These are phyloP conservation scores for Drosophila borealis DNA, from an alignment of 2,888 invertebrate species.

Conservation along the genomic window DNA sequence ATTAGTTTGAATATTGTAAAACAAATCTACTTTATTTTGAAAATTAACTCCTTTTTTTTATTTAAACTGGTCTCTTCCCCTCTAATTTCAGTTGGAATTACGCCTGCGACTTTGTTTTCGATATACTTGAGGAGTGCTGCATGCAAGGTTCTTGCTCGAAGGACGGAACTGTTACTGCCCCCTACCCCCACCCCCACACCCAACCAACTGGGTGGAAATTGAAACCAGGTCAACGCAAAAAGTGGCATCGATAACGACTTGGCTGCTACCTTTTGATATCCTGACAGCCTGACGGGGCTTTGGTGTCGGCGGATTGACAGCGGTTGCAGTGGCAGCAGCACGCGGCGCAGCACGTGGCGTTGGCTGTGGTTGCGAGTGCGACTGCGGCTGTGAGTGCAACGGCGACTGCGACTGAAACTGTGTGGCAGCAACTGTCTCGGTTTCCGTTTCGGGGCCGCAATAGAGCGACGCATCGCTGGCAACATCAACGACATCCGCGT, in stretches of 20 bases:
- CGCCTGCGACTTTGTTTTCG: neutral
- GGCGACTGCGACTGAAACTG: constrained; percentile 19
- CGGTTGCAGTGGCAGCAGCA: constrained; percentile 31
- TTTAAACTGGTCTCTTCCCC: neutral
- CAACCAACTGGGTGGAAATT: constrained; percentile 6
- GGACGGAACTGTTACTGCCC: neutral
- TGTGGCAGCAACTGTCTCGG: constrained; percentile 28
- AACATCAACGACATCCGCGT: constrained; percentile 83
- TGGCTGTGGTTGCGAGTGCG: constrained; percentile 67
- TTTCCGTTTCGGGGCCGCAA: constrained; percentile 73
- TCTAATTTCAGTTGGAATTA: neutral
- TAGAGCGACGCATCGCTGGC: constrained; percentile 84
- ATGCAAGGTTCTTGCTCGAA: constrained; percentile 15
- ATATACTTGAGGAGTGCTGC: constrained; percentile 8
- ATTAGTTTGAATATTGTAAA: too few relatives aligned
- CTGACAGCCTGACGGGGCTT: constrained; percentile 83
- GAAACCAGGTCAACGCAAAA: constrained; percentile 65
- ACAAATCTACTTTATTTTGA: too few relatives aligned
- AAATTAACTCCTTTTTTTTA: too few relatives aligned
- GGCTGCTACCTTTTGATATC: constrained; percentile 65
- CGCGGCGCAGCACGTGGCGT: constrained; percentile 84
- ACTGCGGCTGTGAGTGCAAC: constrained; percentile 15
- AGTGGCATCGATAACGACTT: constrained; percentile 24
- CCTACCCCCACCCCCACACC: neutral
- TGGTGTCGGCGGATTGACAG: constrained; percentile 82